These are phyloP conservation scores for Halichoerus grypus DNA, from an alignment of 2,113 vertebrate species.

Conservation along the genomic window DNA sequence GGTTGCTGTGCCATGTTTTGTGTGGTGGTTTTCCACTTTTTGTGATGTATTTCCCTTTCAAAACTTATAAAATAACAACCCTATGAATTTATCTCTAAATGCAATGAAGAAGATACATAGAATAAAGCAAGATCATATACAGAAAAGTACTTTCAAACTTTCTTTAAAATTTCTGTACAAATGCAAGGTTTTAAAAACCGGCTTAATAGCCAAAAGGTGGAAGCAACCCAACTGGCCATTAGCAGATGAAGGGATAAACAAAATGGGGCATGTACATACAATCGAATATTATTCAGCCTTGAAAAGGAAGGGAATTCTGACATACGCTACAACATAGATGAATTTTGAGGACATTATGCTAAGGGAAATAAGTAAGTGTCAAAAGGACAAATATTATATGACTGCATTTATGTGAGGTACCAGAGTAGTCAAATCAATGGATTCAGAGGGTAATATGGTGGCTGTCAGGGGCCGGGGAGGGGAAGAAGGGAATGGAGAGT, in stretches of 20 bases:
- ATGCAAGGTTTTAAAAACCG: not conserved
- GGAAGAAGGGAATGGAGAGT: too few species aligned
- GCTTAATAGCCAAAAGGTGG: not conserved
- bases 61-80: not conserved
- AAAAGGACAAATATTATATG: not conserved
- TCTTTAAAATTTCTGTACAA: not conserved
- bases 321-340: not conserved
- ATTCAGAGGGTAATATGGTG: not conserved
- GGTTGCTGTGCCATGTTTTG: not conserved
- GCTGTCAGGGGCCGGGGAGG: not conserved
- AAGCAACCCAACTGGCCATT: not conserved
- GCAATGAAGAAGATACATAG: not conserved
- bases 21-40: not conserved
- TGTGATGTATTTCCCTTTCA: not conserved
- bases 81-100: not conserved
- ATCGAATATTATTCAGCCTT: not conserved
- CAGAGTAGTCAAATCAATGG: not conserved
- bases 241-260: not conserved
- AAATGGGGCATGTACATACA: not conserved
- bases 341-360: not conserved
- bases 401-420: not conserved
- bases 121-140: not conserved
- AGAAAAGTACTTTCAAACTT: constrained; percentile 15
- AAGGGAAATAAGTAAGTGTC: not conserved
- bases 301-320: not conserved